Evolutionary conservation across 2,888 invertebrate genomes (phyloP), one percentile per base, ranked within the genome.

Genomic region (Masnerella sp.): DNA sequence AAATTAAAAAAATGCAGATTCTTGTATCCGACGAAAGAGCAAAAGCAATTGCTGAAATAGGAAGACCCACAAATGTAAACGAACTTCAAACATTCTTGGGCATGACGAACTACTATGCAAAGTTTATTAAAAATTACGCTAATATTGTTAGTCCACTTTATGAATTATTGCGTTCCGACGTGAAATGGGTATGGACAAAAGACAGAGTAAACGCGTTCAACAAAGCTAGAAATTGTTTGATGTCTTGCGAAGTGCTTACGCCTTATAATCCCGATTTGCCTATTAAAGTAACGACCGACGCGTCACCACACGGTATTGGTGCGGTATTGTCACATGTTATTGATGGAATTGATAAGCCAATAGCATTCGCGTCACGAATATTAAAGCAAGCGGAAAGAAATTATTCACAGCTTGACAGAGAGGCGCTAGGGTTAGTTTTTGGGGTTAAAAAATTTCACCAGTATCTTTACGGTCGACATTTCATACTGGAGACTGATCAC

Each of bases 361-460:
- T 83, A 11, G 42, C 70, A 25, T 84, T 81, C 75, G 82, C 78
- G 8, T 84, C 82, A 0, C 56, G 81, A 61, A 77, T 82, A 1
- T 64, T 84, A 17, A 76, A 76, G 1, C 70, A 73, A 30, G 76
- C 17, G 0, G 38, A 40, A 40, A 40, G 5, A 52, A 83, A 82
- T 45, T 84, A 85, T 73, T 43, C 43, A 2, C 43, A 40, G n/a
- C 38, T 40, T 2, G 38, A 40, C 4, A 17, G n/a, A n/a, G 38
- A 40, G 18, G 79, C 81, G 1, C 9, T 40, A 9, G 38, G 20
- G 11, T 22, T 49, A 8, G 30, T 32, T 5, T 49, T 49, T 7
- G 49, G 49, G 9, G 49, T 49, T 5, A 49, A 14, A 15, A 32
- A n/a, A 12, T 49, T 52, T 9, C 52, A 52, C 8, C 36, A 36